Evolutionary conservation across 2,113 vertebrate species (phyloP).

Genomic region (Garra rufa): DNA sequence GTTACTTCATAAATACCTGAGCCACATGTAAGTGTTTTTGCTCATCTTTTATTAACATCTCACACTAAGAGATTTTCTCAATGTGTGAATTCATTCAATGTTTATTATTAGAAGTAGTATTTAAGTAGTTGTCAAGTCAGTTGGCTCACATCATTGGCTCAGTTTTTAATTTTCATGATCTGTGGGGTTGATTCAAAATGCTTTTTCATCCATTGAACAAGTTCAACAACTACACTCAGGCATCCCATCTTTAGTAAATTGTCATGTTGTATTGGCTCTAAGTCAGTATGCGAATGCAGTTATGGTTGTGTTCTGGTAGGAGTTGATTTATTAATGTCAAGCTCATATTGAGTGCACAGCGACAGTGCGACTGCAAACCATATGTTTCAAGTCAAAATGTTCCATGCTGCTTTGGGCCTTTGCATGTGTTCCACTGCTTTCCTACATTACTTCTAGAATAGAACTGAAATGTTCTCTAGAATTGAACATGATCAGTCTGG

Average conservation of each 20-base stretch:
- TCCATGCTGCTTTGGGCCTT: not conserved
- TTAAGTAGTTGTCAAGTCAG: slow-evolving; percentile 3
- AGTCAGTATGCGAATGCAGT: not conserved
- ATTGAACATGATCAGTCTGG: too few relatives aligned
- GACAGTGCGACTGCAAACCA: slow-evolving; percentile 8
- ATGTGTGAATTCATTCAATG: not conserved
- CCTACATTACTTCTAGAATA: not conserved
- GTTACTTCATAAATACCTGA: not conserved
- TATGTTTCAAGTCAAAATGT: not conserved
- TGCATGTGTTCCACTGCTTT: not conserved
- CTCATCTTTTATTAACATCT: not conserved
- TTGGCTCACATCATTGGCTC: not conserved
- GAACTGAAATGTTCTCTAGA: not conserved
- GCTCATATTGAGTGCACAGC: not conserved
- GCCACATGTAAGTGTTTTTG: too few relatives aligned
- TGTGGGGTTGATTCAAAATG: slow-evolving; percentile 36
- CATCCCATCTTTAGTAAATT: slow-evolving; percentile 26
- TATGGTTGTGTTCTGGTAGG: not conserved
- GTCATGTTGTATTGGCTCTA: slow-evolving; percentile 25
- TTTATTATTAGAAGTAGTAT: too few relatives aligned
- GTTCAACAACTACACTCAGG: slow-evolving; percentile 33
- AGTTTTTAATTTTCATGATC: slow-evolving; percentile 10
- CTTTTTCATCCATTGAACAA: slow-evolving; percentile 14
- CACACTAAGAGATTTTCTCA: not conserved
- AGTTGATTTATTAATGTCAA: slow-evolving; percentile 4